phyloP scores from a whole-genome alignment of 1,140 invertebrate genomes.

The Drosophila gunungcola region DNA sequence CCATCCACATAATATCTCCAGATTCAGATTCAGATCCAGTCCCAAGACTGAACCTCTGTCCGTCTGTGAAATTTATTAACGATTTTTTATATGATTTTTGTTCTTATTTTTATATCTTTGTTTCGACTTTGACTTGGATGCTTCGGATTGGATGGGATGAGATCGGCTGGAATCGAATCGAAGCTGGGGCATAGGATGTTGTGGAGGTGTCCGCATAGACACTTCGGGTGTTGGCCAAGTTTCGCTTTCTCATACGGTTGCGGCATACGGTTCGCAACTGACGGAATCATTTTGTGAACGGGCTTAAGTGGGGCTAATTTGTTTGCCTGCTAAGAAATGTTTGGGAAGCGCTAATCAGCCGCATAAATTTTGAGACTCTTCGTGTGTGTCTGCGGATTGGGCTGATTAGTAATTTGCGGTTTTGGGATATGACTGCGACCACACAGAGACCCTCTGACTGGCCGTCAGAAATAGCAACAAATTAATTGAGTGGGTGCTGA shows the following conservation, averaged over 20 bases:
- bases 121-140: conserved; percentile 37
- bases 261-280: conserved; percentile 41
- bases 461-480: conserved; percentile 31
- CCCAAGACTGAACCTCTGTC: conserved; percentile 24
- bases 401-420: conserved; percentile 70
- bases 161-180: neutral
- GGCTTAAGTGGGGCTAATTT: conserved; percentile 76
- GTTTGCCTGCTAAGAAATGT: conserved; percentile 78
- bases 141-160: neutral
- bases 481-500: conserved; percentile 54
- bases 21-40: conserved; percentile 10
- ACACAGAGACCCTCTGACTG: conserved; percentile 39
- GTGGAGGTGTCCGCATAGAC: conserved; percentile 77
- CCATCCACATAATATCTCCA: conserved; percentile 26
- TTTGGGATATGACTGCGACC: conserved; percentile 60
- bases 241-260: conserved; percentile 47
- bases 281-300: conserved; percentile 74
- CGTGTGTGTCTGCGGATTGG: conserved; percentile 45
- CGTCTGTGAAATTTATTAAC: conserved; percentile 82
- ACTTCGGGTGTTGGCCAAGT: conserved; percentile 76
- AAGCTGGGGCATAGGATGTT: conserved; percentile 49
- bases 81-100: conserved; percentile 75
- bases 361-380: conserved; percentile 64
- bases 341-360: conserved; percentile 74
- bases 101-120: conserved; percentile 66